Conservation (phyloP, 2,113 vertebrate species). For the Rhinopomastus cyanomelas region DNA sequence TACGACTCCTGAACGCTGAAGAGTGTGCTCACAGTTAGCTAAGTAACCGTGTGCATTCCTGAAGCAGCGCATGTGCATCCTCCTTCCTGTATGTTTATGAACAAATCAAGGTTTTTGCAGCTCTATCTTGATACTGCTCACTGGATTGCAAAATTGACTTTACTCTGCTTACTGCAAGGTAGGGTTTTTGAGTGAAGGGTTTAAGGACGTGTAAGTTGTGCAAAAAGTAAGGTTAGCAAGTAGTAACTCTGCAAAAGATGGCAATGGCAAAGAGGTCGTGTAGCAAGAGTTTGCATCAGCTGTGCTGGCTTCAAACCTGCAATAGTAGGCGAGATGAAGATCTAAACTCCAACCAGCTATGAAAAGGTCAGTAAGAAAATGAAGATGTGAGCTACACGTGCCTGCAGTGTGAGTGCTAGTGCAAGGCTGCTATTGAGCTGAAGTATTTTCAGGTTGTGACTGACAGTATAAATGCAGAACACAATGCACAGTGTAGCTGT, state of each 20-base stretch:
- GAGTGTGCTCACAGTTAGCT: background rate
- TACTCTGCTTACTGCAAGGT: background rate
- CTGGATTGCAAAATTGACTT: background rate
- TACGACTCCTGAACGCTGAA: background rate
- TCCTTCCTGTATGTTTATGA: background rate
- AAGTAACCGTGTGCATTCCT: background rate
- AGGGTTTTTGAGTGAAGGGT: background rate
- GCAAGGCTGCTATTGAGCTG: background rate
- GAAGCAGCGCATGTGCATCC: fast-evolving
- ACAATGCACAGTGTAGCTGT: background rate
- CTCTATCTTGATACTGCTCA: background rate
- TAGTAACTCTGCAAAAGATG: background rate
- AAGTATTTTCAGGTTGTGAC: slow-evolving; percentile 7
- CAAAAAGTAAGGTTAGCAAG: background rate
- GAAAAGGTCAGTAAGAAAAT: slow-evolving; percentile 18
- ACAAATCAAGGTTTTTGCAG: background rate
- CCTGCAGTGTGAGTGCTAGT: background rate
- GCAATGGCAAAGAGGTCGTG: fast-evolving
- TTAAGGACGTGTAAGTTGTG: background rate
- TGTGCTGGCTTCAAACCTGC: background rate
- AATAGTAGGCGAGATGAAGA: background rate
- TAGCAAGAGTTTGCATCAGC: background rate
- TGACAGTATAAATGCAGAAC: background rate
- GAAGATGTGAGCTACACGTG: background rate
- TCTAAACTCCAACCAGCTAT: background rate